Base-by-base conservation (phyloP, 1,140 invertebrate species). In the Amyelois transitella region DNA sequence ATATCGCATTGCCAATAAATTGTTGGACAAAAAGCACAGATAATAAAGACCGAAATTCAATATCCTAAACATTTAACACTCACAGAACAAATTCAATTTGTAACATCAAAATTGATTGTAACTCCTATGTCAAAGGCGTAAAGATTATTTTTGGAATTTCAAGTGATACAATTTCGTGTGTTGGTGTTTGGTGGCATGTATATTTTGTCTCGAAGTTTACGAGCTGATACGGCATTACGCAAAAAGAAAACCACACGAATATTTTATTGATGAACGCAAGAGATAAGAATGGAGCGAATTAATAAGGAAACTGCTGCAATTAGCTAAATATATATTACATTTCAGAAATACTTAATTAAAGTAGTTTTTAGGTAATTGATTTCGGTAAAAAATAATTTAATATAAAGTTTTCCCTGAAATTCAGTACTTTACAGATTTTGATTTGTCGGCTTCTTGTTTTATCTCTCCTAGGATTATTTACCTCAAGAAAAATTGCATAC, bases 121-220 rank as follows among this genome's bases (percentile, higher is more conserved):
- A 17, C 18, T 52, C 8, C n/a, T 54, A 55, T 24, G n/a, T 2
- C 14, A 21, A 25, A 43, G 55, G 28, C 0, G 6, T 52, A 55
- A 50, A 38, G 48, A n/a, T 45, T 1, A n/a, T 17, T 28, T 20
- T 22, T 12, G 12, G 1, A n/a, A 21, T 48, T 48, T 48, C 21
- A n/a, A 44, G 52, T 58, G 19, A 38, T 50, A 12, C 32, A 38
- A 10, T n/a, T 4, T 14, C 2, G 8, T 20, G 7, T 48, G 45
- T 48, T 20, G 43, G 7, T 18, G 28, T 61, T 25, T 32, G 14
- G 45, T 62, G 43, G 53, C 51, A 18, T 45, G 62, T 65, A 60
- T 73, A 73, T 77, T 77, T 72, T 68, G 67, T 70, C 58, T 57
- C 57, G 62, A 56, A 55, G 50, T 73, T 69, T 69, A 69, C 65